Evolutionary conservation across 2,888 invertebrate species (phyloP).

Genomic region (Conistra vaccinii): DNA sequence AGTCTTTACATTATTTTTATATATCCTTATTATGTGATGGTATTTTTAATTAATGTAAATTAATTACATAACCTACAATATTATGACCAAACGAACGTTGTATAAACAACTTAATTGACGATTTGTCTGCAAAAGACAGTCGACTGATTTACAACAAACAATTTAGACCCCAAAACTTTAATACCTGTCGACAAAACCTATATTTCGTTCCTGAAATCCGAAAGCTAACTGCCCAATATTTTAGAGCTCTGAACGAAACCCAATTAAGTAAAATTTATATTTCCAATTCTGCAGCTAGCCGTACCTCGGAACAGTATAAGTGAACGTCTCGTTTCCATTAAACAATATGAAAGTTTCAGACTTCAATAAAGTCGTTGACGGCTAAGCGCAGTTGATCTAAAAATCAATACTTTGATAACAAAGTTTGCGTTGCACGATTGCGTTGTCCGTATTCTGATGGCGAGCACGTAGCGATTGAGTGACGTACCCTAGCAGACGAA

Average conservation of each 20-base stretch:
- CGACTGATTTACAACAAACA: conserved; percentile 20
- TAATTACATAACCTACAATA: too few species aligned
- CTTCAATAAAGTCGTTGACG: conserved; percentile 65
- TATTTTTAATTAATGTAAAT: not conserved
- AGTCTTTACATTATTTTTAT: too few species aligned
- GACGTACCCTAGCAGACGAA: conserved; percentile 83
- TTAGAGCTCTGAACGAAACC: conserved; percentile 44
- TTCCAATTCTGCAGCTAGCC: conserved; percentile 49
- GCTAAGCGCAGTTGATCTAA: conserved; percentile 64
- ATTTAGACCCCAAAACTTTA: conserved; percentile 30
- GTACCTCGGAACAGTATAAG: conserved; percentile 26
- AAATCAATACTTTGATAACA: conserved; percentile 70
- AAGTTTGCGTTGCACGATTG: conserved; percentile 67
- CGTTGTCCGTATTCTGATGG: conserved; percentile 73
- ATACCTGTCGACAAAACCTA: conserved; percentile 19
- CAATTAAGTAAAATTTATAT: conserved; percentile 57
- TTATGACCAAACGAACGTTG: not conserved
- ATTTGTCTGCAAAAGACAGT: not conserved
- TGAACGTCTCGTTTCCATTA: conserved; percentile 55
- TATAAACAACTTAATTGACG: not conserved
- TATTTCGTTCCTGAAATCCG: conserved; percentile 40
- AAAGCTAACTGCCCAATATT: conserved; percentile 46
- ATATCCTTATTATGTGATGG: too few species aligned
- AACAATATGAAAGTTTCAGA: conserved; percentile 61
- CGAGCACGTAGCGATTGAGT: conserved; percentile 87